Conservation (phyloP, 2,888 invertebrate species). For the Nebria brevicollis region DNA sequence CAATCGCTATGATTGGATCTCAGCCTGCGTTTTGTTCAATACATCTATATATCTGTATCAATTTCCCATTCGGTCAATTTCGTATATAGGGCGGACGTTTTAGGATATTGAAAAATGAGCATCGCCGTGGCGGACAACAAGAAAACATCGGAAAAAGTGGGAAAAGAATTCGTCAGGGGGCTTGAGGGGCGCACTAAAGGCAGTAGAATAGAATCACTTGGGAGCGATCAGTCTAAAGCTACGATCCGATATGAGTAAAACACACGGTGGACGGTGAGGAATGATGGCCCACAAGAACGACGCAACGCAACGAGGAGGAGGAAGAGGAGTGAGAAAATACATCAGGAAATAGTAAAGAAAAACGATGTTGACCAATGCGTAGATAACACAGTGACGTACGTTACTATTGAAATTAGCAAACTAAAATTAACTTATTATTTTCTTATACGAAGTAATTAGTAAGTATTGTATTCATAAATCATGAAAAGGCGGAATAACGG, state of each 20-base stretch:
- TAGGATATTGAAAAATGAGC: constrained; percentile 62
- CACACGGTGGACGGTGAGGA: constrained; percentile 22
- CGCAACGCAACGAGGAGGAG: neutral
- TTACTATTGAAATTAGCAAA: neutral
- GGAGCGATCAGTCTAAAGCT: constrained; percentile 42
- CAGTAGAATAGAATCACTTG: constrained; percentile 20
- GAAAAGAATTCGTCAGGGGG: constrained; percentile 10
- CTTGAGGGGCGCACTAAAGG: constrained; percentile 2
- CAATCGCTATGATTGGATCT: neutral
- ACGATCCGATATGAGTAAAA: constrained; percentile 20
- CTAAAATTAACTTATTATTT: no score
- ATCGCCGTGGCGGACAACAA: constrained; percentile 38
- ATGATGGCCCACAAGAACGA: neutral
- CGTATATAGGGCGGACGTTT: constrained; percentile 59
- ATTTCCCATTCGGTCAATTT: constrained; percentile 59
- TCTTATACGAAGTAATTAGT: no score
- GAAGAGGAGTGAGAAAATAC: neutral
- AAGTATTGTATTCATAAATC: no score
- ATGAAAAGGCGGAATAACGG: no score
- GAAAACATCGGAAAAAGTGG: constrained; percentile 33
- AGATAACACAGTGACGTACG: constrained; percentile 13
- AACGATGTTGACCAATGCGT: constrained; percentile 11
- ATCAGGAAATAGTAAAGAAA: constrained; percentile 14
- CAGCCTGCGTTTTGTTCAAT: constrained; percentile 21
- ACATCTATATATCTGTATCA: constrained; percentile 52